Conservation (phyloP, 2,797 vertebrate species). For the Syngnathus acus region DNA sequence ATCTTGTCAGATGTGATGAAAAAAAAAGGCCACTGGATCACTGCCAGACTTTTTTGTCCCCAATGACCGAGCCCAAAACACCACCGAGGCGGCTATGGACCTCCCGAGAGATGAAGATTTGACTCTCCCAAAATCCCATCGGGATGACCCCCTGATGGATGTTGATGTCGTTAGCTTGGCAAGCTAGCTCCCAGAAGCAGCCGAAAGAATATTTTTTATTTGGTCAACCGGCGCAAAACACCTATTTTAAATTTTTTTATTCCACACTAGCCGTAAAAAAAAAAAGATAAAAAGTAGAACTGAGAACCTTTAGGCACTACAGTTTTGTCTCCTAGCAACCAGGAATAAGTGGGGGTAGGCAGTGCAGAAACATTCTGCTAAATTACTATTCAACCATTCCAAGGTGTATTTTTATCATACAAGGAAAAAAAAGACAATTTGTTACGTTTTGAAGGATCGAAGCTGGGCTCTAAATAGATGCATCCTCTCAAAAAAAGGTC, state of each 20-base stretch:
- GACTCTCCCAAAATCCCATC: background rate
- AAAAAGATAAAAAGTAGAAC: background rate
- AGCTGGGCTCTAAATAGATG: background rate
- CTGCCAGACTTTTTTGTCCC: background rate
- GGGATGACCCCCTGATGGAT: background rate
- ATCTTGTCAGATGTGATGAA: background rate
- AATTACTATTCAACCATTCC: background rate
- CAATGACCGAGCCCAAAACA: background rate
- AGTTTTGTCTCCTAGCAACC: conserved; percentile 8
- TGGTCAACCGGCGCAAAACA: background rate
- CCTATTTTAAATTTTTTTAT: background rate
- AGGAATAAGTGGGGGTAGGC: background rate
- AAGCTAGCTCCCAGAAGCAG: background rate
- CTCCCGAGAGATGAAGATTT: background rate
- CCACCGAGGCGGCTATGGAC: background rate
- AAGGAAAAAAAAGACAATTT: background rate
- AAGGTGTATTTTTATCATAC: background rate
- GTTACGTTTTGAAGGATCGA: background rate
- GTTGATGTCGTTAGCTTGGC: background rate
- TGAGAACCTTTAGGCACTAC: conserved; percentile 3
- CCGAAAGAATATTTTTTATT: background rate
- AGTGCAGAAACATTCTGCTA: background rate
- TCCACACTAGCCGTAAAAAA: background rate
- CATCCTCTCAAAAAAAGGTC: background rate
- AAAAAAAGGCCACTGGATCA: background rate